Evolutionary conservation across 2,888 invertebrate species (phyloP), one percentile per base, ranked within the genome.

Genomic region (Aphidoletes aphidimyza): DNA sequence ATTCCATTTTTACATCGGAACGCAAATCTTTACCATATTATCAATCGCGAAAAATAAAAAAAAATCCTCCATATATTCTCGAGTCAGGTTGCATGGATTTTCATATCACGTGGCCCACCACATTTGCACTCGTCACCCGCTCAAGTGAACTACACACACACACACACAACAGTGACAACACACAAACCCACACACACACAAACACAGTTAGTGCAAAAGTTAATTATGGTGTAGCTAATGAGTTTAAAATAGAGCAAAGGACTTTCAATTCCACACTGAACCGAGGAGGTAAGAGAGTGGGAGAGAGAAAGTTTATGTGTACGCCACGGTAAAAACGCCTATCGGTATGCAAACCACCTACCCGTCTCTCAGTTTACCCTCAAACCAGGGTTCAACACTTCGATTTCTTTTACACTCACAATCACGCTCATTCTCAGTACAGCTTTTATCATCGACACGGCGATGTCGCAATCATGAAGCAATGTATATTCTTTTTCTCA

Each of bases 201-300:
- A n/a, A n/a, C n/a, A n/a, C 69, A 69, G 69, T 69, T 69, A 69
- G 69, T 30, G 69, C 34, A 69, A 69, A 69, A 69, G 69, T 69
- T 69, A 69, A 69, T 69, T 69, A 69, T 69, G 69, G 69, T 69
- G 69, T 69, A 69, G 69, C 69, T 69, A 69, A 69, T 69, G 69
- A 69, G 69, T 69, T 69, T 69, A 69, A 69, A 69, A 69, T 69
- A 69, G 69, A 69, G 69, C 69, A 69, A 69, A 69, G 69, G 69
- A 69, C 34, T 30, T 30, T 3, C 26, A 69, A 69, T 54, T 54
- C 54, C 69, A 26, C 22, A 3, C 26, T 30, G 69, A 30, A 22
- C 54, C 3, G 14, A 30, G 69, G 69, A 69, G 69, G 30, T 26
- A 30, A 14, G 14, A 69, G 30, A 14, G 54, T 1, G 54, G 22